A percentile compares a stretch with the other conserved stretches of the same genome.
phyloP scores from a whole-genome alignment of 2,888 invertebrate species.

The Himalopsyche kuldschensis region DNA sequence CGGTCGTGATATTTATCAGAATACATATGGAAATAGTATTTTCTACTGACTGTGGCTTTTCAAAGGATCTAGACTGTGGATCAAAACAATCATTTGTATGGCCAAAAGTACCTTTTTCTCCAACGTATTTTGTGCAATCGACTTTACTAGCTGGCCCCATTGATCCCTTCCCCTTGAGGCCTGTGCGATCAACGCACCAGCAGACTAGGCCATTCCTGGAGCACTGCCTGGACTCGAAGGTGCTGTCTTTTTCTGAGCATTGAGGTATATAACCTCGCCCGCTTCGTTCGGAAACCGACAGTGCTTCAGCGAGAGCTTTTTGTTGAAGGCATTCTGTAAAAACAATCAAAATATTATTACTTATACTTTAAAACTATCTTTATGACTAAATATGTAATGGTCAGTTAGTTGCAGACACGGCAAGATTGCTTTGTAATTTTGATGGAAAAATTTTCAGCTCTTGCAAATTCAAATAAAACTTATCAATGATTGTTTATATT shows the following conservation, averaged over 20 bases:
- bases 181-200: slow-evolving; percentile 83
- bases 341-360: neutral
- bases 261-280: slow-evolving; percentile 85
- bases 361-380: too few relatives aligned
- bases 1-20: too few relatives aligned
- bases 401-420: neutral
- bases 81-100: neutral
- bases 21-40: too few relatives aligned
- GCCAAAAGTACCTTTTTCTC: slow-evolving; percentile 44
- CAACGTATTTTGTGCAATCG: slow-evolving; percentile 56
- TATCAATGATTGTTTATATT: too few relatives aligned
- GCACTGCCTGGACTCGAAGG: slow-evolving; percentile 75
- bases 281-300: slow-evolving; percentile 76
- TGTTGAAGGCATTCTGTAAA: slow-evolving; percentile 71
- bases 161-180: slow-evolving; percentile 75
- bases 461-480: too few relatives aligned
- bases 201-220: slow-evolving; percentile 84
- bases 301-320: slow-evolving; percentile 72
- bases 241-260: slow-evolving; percentile 69
- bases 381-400: neutral
- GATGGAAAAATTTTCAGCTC: too few relatives aligned
- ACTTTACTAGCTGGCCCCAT: slow-evolving; percentile 77
- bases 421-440: neutral
- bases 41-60: too few relatives aligned
- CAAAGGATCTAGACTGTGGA: too few relatives aligned